Evolutionary conservation across 2,888 invertebrate genomes (phyloP).

Genomic region (Lypha dubia): DNA sequence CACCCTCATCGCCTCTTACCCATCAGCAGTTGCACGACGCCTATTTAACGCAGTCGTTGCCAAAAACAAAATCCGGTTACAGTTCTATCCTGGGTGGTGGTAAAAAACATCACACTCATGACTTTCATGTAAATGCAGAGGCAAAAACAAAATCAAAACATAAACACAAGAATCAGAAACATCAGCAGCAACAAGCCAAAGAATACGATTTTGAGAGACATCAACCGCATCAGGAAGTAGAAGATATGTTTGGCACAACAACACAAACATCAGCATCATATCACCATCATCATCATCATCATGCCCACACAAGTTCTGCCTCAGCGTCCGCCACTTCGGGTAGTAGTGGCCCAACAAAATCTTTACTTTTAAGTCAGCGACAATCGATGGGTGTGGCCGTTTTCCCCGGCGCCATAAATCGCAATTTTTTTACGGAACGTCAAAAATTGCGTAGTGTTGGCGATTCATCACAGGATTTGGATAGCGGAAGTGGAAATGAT

Average conservation of each 20-base stretch:
- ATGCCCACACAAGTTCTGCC: conserved; percentile 66
- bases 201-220: conserved; percentile 57
- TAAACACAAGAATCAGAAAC: conserved; percentile 68
- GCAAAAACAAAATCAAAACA: conserved; percentile 65
- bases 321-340: conserved; percentile 58
- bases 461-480: conserved; percentile 80
- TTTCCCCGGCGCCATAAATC: conserved; percentile 76
- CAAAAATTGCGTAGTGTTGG: conserved; percentile 78
- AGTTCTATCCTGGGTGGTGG: conserved; percentile 53
- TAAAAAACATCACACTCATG: conserved; percentile 62
- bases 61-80: conserved; percentile 78
- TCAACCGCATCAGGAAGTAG: conserved; percentile 53
- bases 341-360: conserved; percentile 59
- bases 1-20: conserved; percentile 78
- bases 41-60: conserved; percentile 79
- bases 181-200: conserved; percentile 65
- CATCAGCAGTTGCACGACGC: conserved; percentile 78
- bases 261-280: conserved; percentile 72
- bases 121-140: conserved; percentile 55
- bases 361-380: conserved; percentile 73
- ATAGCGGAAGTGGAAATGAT: conserved; percentile 74
- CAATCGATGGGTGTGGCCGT: conserved; percentile 79
- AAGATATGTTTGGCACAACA: conserved; percentile 74
- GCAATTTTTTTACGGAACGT: conserved; percentile 77
- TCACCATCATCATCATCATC: conserved; percentile 71